A percentile compares a stretch with the other conserved stretches of the same genome.
phyloP scores from a whole-genome alignment of 2,888 invertebrate genomes.

The Napeogenes sylphis region DNA sequence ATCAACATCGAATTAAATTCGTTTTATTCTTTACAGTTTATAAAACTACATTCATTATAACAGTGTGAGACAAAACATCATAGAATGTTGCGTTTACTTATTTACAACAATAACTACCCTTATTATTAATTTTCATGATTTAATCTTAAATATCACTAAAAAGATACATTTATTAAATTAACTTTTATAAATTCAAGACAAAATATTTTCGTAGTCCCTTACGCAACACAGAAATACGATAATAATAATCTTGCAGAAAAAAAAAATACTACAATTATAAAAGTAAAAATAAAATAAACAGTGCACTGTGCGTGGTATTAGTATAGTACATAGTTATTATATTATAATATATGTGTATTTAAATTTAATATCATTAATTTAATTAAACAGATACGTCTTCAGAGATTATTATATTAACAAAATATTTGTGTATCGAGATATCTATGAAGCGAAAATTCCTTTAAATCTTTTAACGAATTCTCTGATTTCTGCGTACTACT shows the following conservation, averaged over 20 bases:
- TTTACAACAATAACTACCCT: too few relatives aligned
- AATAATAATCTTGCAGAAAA: background rate
- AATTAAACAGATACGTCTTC: too few relatives aligned
- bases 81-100: too few relatives aligned
- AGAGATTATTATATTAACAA: too few relatives aligned
- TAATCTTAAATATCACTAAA: too few relatives aligned
- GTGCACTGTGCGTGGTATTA: slow-evolving; percentile 17
- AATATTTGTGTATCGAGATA: too few relatives aligned
- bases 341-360: slow-evolving; percentile 10
- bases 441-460: too few relatives aligned
- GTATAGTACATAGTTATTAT: slow-evolving; percentile 2
- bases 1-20: slow-evolving; percentile 67
- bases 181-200: background rate
- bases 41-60: slow-evolving; percentile 3
- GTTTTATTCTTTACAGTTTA: slow-evolving; percentile 37
- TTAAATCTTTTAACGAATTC: too few relatives aligned
- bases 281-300: slow-evolving; percentile 8
- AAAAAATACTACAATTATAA: background rate
- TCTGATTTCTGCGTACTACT: too few relatives aligned
- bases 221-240: background rate
- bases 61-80: slow-evolving; percentile 7
- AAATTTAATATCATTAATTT: too few relatives aligned
- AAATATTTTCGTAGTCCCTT: background rate
- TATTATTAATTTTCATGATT: too few relatives aligned
- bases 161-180: too few relatives aligned